A percentile compares a stretch with the other conserved stretches of the same genome.
Conservation (phyloP, 1,140 invertebrate genomes). For the Drosophila rhopaloa region DNA sequence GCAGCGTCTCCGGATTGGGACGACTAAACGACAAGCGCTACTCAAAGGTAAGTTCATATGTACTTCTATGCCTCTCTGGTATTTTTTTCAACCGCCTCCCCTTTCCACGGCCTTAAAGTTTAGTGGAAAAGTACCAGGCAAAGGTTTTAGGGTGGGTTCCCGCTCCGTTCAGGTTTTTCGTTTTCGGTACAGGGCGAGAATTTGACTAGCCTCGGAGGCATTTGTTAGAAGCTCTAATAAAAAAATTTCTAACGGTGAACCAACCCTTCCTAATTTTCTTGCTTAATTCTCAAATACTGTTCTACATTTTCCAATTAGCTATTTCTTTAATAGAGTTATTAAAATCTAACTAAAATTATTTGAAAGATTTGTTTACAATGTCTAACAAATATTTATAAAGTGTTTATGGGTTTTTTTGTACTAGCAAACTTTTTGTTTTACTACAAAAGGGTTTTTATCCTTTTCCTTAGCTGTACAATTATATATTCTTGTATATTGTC, state of each 20-base stretch:
- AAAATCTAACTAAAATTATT: too few species aligned
- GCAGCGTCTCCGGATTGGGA: slow-evolving; percentile 64
- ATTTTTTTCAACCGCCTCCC: not conserved
- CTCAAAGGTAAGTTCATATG: slow-evolving; percentile 71
- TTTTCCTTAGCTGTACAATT: too few species aligned
- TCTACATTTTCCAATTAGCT: too few species aligned
- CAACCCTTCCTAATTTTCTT: too few species aligned
- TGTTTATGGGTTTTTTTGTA: too few species aligned
- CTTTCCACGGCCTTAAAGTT: not conserved
- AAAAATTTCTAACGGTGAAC: not conserved
- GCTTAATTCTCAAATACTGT: too few species aligned
- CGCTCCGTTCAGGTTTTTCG: not conserved
- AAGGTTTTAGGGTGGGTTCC: slow-evolving; percentile 51
- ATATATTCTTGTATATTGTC: too few species aligned
- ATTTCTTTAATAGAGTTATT: too few species aligned
- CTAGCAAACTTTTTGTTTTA: too few species aligned
- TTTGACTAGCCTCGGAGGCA: not conserved
- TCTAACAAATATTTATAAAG: too few species aligned
- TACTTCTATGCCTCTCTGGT: not conserved
- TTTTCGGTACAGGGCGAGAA: slow-evolving; percentile 1
- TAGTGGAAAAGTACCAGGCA: slow-evolving; percentile 69
- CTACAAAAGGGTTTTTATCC: too few species aligned
- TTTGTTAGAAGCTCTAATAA: not conserved
- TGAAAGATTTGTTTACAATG: too few species aligned
- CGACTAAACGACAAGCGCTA: slow-evolving; percentile 72